These are phyloP conservation scores for Gnatocerus cornutus DNA, from an alignment of 2,888 invertebrate genomes.

Conservation along the genomic window DNA sequence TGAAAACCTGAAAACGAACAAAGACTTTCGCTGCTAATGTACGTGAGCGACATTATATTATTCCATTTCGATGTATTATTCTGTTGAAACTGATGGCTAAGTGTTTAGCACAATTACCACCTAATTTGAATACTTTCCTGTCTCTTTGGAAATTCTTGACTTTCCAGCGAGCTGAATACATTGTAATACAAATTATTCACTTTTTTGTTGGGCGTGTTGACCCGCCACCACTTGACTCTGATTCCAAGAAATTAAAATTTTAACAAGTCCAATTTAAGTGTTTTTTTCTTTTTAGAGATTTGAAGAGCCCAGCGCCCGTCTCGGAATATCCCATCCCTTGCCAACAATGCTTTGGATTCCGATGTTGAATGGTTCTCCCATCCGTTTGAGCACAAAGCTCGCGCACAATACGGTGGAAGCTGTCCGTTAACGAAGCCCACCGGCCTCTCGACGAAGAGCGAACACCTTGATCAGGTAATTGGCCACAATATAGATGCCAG, in stretches of 20 bases:
- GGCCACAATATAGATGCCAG: slow-evolving; percentile 57
- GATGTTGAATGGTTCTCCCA: slow-evolving; percentile 50
- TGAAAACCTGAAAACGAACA: not conserved
- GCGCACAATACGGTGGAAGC: slow-evolving; percentile 53
- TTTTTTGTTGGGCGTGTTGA: no score
- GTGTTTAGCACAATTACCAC: no score
- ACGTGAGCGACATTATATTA: no score
- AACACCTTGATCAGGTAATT: slow-evolving; percentile 55
- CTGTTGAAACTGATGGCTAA: no score
- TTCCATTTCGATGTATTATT: no score
- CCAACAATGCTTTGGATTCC: slow-evolving; percentile 51
- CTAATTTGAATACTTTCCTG: no score
- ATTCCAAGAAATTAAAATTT: not conserved
- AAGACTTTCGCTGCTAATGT: no score
- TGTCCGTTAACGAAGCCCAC: slow-evolving; percentile 48
- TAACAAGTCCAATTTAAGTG: not conserved
- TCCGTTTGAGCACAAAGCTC: slow-evolving; percentile 46
- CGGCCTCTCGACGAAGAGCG: slow-evolving; percentile 45
- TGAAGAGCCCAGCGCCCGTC: slow-evolving; percentile 3
- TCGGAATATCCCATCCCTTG: slow-evolving; percentile 40
- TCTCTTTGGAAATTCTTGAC: no score
- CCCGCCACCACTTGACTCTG: no score
- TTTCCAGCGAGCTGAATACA: no score
- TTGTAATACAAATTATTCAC: no score
- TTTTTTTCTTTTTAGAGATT: not conserved